Percentiles rank a stretch among this genome's conserved stretches.
Conservation (phyloP, 2,888 invertebrate species). For the Gordius sp. region DNA sequence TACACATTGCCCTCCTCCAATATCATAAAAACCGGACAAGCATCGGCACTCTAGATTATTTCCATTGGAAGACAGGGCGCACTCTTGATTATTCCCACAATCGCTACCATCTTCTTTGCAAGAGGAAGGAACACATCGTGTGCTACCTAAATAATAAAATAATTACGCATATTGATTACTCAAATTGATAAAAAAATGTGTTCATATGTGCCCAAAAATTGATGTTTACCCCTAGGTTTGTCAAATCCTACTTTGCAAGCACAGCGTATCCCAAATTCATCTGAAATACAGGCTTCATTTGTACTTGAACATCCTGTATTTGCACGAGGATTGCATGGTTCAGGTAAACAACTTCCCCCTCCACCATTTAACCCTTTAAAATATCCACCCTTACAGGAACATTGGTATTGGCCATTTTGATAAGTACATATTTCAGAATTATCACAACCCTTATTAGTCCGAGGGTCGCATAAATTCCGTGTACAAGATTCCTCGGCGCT, state of each 20-base stretch:
- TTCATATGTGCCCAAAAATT: too few relatives aligned
- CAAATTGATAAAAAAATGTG: too few relatives aligned
- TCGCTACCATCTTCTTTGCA: too few relatives aligned
- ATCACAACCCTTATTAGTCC: background rate
- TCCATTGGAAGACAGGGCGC: too few relatives aligned
- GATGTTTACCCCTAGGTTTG: too few relatives aligned
- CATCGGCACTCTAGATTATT: too few relatives aligned
- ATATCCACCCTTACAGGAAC: background rate
- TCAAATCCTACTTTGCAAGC: background rate
- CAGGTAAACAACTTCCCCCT: background rate
- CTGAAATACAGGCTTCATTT: background rate
- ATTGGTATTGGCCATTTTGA: background rate
- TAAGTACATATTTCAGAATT: background rate
- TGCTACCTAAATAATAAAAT: too few relatives aligned
- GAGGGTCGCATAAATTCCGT: conserved; percentile 7
- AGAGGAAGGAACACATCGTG: too few relatives aligned
- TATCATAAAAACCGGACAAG: too few relatives aligned
- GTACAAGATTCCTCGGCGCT: background rate
- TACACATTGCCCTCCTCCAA: too few relatives aligned
- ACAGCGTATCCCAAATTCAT: background rate
- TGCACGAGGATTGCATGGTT: background rate
- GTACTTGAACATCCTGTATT: background rate
- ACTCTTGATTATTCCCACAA: too few relatives aligned
- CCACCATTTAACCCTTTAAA: background rate
- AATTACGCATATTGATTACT: too few relatives aligned